Percentiles rank a stretch among this genome's conserved stretches.
phyloP scores from a whole-genome alignment of 2,113 vertebrate species.

The Protomyctophum bolini region DNA sequence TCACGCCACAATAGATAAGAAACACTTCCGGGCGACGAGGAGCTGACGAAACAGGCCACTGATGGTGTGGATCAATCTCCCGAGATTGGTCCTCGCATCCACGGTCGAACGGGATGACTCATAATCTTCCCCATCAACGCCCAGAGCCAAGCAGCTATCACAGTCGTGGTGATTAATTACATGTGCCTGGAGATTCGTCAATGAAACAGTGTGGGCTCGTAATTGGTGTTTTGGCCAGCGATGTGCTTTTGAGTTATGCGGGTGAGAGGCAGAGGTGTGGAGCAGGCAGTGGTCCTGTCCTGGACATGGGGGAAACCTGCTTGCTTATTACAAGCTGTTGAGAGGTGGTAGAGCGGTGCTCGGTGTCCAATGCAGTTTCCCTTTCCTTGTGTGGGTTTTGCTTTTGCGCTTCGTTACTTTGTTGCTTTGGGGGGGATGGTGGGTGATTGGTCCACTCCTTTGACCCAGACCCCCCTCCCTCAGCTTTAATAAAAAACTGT shows the following conservation, averaged over 20 bases:
- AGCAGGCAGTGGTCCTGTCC: conserved; percentile 5
- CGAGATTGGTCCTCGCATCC: conserved; percentile 31
- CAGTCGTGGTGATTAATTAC: conserved; percentile 57
- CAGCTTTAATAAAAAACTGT: conserved; percentile 35
- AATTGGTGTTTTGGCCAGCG: conserved; percentile 48
- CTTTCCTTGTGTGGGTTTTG: not conserved
- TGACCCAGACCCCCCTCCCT: not conserved
- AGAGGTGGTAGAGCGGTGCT: not conserved
- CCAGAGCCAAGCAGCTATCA: conserved; percentile 33
- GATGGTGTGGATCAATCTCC: conserved; percentile 22
- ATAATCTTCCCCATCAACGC: conserved; percentile 34
- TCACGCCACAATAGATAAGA: conserved; percentile 18
- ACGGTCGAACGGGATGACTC: not conserved
- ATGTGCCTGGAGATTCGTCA: conserved; percentile 42
- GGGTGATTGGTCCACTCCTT: no score
- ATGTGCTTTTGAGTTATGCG: not conserved
- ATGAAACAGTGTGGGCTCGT: conserved; percentile 39
- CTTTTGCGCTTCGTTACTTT: not conserved
- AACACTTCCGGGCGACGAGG: not conserved
- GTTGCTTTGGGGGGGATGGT: not conserved
- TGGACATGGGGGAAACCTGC: conserved; percentile 35
- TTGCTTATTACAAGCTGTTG: conserved; percentile 52
- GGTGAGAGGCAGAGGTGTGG: not conserved
- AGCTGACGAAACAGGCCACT: conserved; percentile 15
- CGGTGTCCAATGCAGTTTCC: no score